Percentiles rank a stretch among this genome's conserved stretches.
These are phyloP conservation scores for Alaudala cheleensis DNA, from an alignment of 2,113 vertebrate genomes.

Conservation along the genomic window DNA sequence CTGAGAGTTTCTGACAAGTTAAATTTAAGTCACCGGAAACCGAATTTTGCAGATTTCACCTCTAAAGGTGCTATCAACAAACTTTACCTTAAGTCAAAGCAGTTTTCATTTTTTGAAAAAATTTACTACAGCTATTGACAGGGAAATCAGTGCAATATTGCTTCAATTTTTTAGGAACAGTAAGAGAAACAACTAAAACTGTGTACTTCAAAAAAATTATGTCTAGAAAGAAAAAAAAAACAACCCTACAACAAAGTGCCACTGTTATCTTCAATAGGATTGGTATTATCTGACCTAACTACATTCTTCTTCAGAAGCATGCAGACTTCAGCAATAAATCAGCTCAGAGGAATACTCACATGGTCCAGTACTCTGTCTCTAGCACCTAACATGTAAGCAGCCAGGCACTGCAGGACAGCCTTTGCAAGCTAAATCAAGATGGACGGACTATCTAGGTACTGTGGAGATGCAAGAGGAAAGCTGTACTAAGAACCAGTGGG, in stretches of 20 bases:
- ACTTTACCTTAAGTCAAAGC: background rate
- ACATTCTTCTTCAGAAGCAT: background rate
- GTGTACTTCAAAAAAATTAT: background rate
- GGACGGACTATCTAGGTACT: background rate
- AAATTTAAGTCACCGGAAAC: constrained; percentile 1
- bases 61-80: background rate
- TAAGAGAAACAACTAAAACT: background rate
- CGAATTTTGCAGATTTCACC: background rate
- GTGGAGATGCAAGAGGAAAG: background rate
- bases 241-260: background rate
- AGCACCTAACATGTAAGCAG: background rate
- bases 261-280: background rate
- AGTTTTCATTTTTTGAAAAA: background rate
- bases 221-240: background rate
- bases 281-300: background rate
- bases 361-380: background rate
- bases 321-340: background rate
- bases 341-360: background rate
- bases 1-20: background rate
- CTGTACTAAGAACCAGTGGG: background rate
- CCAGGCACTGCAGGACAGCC: background rate
- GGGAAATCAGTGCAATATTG: background rate
- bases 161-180: background rate
- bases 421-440: background rate
- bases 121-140: background rate